Evolutionary conservation across 2,797 vertebrate species (phyloP).

Genomic region (Selene dorsalis): DNA sequence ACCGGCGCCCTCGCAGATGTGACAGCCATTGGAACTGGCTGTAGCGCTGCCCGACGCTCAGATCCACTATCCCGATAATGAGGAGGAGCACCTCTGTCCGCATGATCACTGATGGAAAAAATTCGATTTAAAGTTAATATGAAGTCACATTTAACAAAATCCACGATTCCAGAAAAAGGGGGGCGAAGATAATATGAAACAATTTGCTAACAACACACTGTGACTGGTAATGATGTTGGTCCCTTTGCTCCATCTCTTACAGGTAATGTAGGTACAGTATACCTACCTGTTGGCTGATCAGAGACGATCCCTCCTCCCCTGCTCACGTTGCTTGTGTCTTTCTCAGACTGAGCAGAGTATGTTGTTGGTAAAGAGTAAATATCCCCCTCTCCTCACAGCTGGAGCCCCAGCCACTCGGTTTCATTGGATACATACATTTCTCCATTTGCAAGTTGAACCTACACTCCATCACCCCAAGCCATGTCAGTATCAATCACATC

Average conservation of each 20-base stretch:
- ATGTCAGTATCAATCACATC: constrained; percentile 79
- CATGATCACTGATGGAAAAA: constrained; percentile 72
- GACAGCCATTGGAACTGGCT: constrained; percentile 78
- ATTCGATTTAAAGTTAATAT: background rate
- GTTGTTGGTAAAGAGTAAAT: constrained; percentile 60
- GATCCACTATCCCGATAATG: constrained; percentile 63
- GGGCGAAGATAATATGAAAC: too few species aligned
- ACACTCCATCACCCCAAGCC: constrained; percentile 65
- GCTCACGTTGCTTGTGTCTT: constrained; percentile 36
- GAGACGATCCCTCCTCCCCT: constrained; percentile 41
- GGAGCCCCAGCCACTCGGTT: constrained; percentile 42
- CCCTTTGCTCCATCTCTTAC: constrained; percentile 15
- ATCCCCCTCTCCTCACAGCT: constrained; percentile 33
- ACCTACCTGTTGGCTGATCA: constrained; percentile 61
- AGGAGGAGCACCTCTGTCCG: constrained; percentile 65
- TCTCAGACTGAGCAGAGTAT: constrained; percentile 58
- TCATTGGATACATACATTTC: constrained; percentile 68
- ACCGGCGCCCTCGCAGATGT: constrained; percentile 71
- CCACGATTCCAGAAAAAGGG: background rate
- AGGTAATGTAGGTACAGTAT: constrained; percentile 21
- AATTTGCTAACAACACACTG: background rate
- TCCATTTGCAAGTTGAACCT: constrained; percentile 54
- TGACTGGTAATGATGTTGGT: background rate
- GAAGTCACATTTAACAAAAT: background rate
- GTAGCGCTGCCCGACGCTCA: constrained; percentile 61